phyloP scores from a whole-genome alignment of 2,113 vertebrate species.

The Paradisaea rubra region DNA sequence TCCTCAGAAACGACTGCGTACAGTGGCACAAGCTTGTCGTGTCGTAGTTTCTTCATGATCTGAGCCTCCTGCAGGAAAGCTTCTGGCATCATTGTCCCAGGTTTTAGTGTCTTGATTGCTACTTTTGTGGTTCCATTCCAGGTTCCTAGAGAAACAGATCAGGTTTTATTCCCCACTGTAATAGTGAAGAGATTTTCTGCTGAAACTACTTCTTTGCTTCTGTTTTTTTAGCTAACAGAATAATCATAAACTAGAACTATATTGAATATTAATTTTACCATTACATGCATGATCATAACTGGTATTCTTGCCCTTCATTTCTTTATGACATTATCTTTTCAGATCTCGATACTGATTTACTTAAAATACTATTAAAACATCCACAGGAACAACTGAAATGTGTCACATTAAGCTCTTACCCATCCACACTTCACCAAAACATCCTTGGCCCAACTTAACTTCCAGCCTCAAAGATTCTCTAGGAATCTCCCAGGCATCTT shows the following conservation, averaged over 20 bases:
- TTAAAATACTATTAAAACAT: background rate
- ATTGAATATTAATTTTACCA: background rate
- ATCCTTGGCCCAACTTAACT: conserved; percentile 95
- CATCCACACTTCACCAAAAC: conserved; percentile 99
- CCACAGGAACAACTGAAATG: background rate
- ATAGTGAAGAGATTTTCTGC: background rate
- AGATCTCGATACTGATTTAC: background rate
- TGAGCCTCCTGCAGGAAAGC: conserved; percentile 95
- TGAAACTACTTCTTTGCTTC: background rate
- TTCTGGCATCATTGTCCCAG: conserved; percentile 95
- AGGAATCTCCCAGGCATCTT: conserved; percentile 98
- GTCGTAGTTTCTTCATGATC: conserved; percentile 94
- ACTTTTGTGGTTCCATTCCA: conserved; percentile 97
- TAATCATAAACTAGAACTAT: background rate
- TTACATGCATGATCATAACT: background rate
- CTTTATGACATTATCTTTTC: background rate
- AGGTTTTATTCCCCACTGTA: background rate
- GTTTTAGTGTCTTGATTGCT: conserved; percentile 93
- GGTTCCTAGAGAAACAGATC: conserved; percentile 75
- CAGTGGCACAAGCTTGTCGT: conserved; percentile 91
- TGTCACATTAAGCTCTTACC: conserved; percentile 76
- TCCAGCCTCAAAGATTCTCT: conserved; percentile 93
- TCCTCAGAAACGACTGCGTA: conserved; percentile 95
- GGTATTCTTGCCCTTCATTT: background rate
- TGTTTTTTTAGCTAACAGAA: background rate